Percentiles rank a stretch among this genome's conserved stretches.
phyloP scores from a whole-genome alignment of 2,113 vertebrate genomes.

The Zootoca vivipara region DNA sequence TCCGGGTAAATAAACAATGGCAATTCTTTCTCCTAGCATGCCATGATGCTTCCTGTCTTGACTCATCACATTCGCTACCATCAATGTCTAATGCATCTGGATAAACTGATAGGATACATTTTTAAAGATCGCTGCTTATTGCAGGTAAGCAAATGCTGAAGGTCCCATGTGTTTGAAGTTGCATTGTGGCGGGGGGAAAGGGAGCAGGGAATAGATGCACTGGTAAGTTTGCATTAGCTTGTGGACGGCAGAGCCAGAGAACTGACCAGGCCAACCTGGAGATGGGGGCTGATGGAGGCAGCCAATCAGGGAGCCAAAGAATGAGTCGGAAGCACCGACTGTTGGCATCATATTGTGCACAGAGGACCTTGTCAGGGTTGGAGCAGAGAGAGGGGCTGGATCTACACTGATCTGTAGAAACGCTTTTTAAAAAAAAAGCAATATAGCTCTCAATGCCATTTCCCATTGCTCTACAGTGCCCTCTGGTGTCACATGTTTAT shows the following conservation, averaged over 20 bases:
- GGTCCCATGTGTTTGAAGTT: too few species aligned
- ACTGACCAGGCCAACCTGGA: background rate
- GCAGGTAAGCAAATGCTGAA: constrained; percentile 82
- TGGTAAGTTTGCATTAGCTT: background rate
- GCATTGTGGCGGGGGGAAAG: too few species aligned
- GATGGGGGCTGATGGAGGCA: background rate
- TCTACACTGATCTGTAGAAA: too few species aligned
- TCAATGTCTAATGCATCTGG: constrained; percentile 97
- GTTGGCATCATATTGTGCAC: too few species aligned
- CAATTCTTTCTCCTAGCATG: constrained; percentile 81
- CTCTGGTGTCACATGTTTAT: too few species aligned
- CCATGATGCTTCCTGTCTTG: constrained; percentile 98
- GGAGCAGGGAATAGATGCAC: background rate
- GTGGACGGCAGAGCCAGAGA: background rate
- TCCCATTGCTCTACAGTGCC: too few species aligned
- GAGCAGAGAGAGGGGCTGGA: background rate
- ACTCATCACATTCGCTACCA: constrained; percentile 99
- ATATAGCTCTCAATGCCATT: too few species aligned
- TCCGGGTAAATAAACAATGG: background rate
- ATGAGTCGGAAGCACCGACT: background rate
- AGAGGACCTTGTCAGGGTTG: too few species aligned
- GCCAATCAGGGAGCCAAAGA: background rate
- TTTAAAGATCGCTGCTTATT: constrained; percentile 96
- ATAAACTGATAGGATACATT: constrained; percentile 92
- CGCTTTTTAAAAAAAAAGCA: too few species aligned